Conservation (phyloP, 2,113 vertebrate species). For the Eudyptes chrysolophus region DNA sequence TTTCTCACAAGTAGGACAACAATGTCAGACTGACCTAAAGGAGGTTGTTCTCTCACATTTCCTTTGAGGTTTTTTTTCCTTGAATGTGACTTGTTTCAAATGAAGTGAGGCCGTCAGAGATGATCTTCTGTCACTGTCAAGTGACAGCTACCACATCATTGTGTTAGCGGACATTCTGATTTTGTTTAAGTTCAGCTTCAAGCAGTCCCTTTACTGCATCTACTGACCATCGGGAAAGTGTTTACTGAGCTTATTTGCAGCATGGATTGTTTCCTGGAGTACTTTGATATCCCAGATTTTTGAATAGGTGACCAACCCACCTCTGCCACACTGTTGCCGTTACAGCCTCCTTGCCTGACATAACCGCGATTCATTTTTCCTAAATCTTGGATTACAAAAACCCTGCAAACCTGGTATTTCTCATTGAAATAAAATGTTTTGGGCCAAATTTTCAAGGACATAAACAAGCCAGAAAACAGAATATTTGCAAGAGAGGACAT, state of each 20-base stretch:
- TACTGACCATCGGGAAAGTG: not conserved
- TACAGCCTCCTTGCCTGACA: not conserved
- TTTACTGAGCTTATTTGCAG: not conserved
- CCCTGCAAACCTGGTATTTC: not conserved
- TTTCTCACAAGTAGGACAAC: slow-evolving; percentile 21
- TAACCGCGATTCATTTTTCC: not conserved
- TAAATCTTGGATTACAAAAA: not conserved
- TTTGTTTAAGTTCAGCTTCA: not conserved
- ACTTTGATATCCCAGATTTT: not conserved
- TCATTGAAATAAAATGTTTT: not conserved
- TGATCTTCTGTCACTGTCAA: not conserved
- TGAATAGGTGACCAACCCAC: not conserved
- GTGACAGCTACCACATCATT: not conserved
- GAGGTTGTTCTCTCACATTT: not conserved
- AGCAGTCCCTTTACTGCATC: not conserved
- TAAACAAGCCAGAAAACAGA: not conserved
- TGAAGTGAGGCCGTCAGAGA: not conserved
- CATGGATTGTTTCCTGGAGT: not conserved
- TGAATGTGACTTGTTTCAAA: not conserved
- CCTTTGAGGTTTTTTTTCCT: not conserved
- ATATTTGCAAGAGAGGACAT: not conserved
- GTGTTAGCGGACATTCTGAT: not conserved
- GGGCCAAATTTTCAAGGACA: not conserved
- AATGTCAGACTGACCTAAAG: slow-evolving; percentile 40
- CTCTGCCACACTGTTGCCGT: not conserved